phyloP scores from a whole-genome alignment of 2,113 vertebrate genomes.

The Tachysurus vachellii region DNA sequence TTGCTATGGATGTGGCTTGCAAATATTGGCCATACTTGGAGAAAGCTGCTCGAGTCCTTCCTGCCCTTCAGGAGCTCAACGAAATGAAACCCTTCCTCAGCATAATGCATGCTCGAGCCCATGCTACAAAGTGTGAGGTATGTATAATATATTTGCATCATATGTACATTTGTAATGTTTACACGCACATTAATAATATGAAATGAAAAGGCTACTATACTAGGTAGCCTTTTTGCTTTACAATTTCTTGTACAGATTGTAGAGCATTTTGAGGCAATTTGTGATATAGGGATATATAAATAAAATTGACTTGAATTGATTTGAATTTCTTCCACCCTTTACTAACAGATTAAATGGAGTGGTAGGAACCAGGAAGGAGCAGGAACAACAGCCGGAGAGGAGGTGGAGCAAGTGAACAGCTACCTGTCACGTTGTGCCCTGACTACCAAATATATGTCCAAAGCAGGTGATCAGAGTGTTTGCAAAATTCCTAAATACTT shows the following conservation, averaged over 20 bases:
- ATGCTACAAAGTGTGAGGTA: background rate
- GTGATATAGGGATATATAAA: no score
- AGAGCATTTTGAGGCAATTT: background rate
- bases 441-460: background rate
- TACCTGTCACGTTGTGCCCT: slow-evolving; percentile 3
- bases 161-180: background rate
- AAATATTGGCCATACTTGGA: no score
- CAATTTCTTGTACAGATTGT: background rate
- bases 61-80: no score
- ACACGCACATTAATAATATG: background rate
- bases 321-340: no score
- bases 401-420: background rate
- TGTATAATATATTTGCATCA: background rate
- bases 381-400: background rate
- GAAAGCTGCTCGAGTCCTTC: no score
- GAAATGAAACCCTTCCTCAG: no score
- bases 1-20: no score
- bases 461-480: background rate
- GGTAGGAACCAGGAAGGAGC: background rate
- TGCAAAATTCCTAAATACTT: no score
- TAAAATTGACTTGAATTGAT: no score
- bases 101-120: no score
- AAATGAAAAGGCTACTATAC: background rate
- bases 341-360: background rate
- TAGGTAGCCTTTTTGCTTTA: background rate